A percentile compares a stretch with the other conserved stretches of the same genome.
Evolutionary conservation across 2,888 invertebrate species (phyloP).

Genomic region (Aphodius sticticus): DNA sequence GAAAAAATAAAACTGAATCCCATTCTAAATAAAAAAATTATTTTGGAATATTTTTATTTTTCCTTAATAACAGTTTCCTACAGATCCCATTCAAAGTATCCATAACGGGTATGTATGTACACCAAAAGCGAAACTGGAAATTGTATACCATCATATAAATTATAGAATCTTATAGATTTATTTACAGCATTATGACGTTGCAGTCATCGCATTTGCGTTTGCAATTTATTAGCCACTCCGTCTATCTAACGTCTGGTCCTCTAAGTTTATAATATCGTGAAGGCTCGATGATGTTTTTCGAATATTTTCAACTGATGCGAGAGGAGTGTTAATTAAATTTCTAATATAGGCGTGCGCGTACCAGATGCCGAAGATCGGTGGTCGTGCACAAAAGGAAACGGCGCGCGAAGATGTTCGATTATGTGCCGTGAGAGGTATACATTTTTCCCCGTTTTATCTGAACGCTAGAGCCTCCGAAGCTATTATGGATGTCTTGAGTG

Average conservation of each 20-base stretch:
- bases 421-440: not conserved
- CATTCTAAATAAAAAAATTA: no score
- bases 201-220: not conserved
- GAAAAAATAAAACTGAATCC: no score
- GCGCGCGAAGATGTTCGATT: not conserved
- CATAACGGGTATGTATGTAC: not conserved
- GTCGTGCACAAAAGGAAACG: not conserved
- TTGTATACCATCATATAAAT: not conserved
- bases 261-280: not conserved
- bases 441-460: not conserved
- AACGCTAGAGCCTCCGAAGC: not conserved
- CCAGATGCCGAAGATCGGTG: not conserved
- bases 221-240: not conserved
- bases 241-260: not conserved
- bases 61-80: no score
- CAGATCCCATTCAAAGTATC: no score
- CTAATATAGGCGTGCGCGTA: slow-evolving; percentile 4
- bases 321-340: not conserved
- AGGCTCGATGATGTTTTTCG: not conserved
- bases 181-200: not conserved
- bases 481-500: slow-evolving; percentile 4
- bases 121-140: not conserved
- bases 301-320: not conserved
- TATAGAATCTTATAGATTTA: not conserved
- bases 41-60: no score